phyloP scores from a whole-genome alignment of 2,113 vertebrate species.

The Callionymus lyra region DNA sequence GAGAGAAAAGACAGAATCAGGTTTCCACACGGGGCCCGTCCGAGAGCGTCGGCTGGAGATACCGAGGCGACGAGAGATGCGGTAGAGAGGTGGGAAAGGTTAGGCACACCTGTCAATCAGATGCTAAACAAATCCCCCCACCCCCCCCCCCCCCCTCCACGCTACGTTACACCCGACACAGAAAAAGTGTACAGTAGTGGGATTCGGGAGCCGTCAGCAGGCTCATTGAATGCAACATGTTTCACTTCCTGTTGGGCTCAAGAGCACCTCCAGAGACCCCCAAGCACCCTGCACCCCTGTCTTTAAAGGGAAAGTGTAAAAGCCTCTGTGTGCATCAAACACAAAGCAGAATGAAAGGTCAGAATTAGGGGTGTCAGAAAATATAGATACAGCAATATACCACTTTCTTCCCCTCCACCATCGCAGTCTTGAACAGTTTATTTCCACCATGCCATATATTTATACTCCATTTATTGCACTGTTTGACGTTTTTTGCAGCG shows the following conservation, averaged over 20 bases:
- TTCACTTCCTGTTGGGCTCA: not conserved
- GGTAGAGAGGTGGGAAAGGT: constrained; percentile 55
- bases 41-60: constrained; percentile 19
- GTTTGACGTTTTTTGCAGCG: too few species aligned
- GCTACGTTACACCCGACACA: constrained; percentile 15
- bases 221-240: too few species aligned
- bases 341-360: too few species aligned
- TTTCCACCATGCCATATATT: too few species aligned
- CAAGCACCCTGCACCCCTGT: not conserved
- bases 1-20: constrained; percentile 64
- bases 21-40: constrained; percentile 53
- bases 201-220: constrained; percentile 20
- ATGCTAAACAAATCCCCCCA: constrained; percentile 24
- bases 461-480: too few species aligned
- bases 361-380: too few species aligned
- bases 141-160: not conserved
- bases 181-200: constrained; percentile 45
- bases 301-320: not conserved
- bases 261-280: not conserved
- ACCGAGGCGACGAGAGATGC: constrained; percentile 40
- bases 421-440: too few species aligned
- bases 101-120: constrained; percentile 61
- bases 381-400: too few species aligned
- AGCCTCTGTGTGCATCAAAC: not conserved
- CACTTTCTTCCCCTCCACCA: too few species aligned